These are phyloP conservation scores for Margaritifera margaritifera DNA, from an alignment of 2,888 invertebrate genomes.

Conservation along the genomic window DNA sequence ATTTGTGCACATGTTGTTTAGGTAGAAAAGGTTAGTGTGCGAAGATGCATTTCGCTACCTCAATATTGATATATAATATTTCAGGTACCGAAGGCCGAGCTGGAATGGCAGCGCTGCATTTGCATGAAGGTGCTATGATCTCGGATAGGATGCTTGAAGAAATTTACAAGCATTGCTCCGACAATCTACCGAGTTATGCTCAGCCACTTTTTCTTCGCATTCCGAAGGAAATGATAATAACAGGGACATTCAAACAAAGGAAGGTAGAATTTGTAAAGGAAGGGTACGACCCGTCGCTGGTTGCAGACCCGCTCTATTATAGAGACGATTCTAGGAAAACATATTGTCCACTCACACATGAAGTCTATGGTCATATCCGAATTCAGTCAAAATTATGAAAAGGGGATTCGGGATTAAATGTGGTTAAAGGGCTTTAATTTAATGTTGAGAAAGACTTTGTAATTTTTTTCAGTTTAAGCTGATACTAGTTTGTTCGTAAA, in stretches of 20 bases:
- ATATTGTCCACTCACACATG: conserved; percentile 42
- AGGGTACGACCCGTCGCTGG: conserved; percentile 50
- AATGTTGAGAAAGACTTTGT: no score
- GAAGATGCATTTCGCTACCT: no score
- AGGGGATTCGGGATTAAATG: not conserved
- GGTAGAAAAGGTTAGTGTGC: no score
- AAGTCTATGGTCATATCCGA: conserved; percentile 26
- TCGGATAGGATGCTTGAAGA: conserved; percentile 32
- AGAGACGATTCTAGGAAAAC: conserved; percentile 39
- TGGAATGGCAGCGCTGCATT: conserved; percentile 65
- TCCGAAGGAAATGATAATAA: no score
- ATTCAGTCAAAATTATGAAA: conserved; percentile 35
- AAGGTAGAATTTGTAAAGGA: conserved; percentile 61
- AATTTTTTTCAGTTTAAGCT: no score
- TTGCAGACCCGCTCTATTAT: conserved; percentile 53
- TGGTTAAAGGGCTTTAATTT: no score
- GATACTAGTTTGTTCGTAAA: no score
- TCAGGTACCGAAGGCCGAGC: conserved; percentile 57
- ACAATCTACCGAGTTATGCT: no score
- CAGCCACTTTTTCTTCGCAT: no score
- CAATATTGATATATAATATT: not conserved
- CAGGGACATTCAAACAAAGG: conserved; percentile 50
- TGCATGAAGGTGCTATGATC: conserved; percentile 35
- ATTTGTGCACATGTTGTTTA: no score
- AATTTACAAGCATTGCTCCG: conserved; percentile 47